Conservation (phyloP, 2,888 invertebrate genomes). For the Epicampocera succincta region DNA sequence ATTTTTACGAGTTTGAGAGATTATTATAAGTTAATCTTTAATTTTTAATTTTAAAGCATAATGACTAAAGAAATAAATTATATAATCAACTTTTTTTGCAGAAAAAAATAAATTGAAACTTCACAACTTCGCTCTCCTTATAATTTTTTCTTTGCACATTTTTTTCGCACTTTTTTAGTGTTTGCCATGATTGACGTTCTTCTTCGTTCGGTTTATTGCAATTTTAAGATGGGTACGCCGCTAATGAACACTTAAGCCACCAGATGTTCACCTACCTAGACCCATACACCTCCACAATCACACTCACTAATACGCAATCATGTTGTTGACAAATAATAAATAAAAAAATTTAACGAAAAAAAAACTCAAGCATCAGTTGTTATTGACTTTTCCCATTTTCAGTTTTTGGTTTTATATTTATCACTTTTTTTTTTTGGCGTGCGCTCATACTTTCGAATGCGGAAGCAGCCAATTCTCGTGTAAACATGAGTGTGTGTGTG, state of each 20-base stretch:
- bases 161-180: constrained; percentile 14
- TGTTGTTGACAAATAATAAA: constrained; percentile 21
- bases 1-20: too few species aligned
- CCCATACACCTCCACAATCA: neutral
- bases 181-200: constrained; percentile 63
- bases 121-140: too few species aligned
- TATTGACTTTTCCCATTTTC: constrained; percentile 50
- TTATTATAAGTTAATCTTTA: too few species aligned
- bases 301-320: neutral
- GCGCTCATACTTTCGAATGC: neutral
- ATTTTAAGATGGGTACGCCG: constrained; percentile 61
- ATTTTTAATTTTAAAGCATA: too few species aligned
- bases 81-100: too few species aligned
- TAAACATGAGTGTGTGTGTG: neutral
- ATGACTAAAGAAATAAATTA: too few species aligned
- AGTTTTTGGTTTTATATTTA: constrained; percentile 42
- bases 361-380: constrained; percentile 38
- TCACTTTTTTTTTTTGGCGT: constrained; percentile 66
- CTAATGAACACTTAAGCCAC: constrained; percentile 64
- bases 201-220: constrained; percentile 64
- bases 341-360: neutral
- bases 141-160: neutral
- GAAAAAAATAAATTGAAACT: too few species aligned
- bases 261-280: constrained; percentile 60
- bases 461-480: too few species aligned